These are phyloP conservation scores for Morinoia aosen DNA, from an alignment of 2,888 invertebrate species.

Conservation along the genomic window DNA sequence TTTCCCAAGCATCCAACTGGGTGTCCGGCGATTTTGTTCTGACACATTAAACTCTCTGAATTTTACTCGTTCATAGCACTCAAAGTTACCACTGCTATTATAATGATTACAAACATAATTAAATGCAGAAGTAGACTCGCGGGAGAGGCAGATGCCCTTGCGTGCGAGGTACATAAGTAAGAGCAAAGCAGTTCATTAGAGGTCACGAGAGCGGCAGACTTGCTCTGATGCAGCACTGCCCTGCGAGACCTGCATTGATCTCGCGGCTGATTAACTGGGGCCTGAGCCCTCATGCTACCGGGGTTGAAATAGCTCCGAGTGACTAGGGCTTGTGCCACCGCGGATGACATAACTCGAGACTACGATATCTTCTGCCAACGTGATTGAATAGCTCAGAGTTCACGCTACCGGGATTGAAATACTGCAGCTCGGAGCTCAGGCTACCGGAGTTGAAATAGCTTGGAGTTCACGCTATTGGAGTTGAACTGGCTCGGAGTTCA, in stretches of 20 bases:
- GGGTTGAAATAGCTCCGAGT: too few relatives aligned
- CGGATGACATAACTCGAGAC: neutral
- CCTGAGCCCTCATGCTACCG: neutral
- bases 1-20: too few relatives aligned
- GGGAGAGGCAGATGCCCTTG: neutral
- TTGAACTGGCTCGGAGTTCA: neutral
- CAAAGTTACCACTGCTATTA: neutral
- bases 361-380: neutral
- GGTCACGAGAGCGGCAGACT: neutral
- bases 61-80: neutral
- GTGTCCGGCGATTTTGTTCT: too few relatives aligned
- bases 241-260: neutral
- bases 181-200: neutral
- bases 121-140: neutral
- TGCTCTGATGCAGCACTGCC: neutral
- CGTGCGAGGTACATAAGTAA: neutral
- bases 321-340: neutral
- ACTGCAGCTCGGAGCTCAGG: too few relatives aligned
- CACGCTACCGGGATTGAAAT: too few relatives aligned
- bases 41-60: neutral
- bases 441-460: neutral
- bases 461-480: neutral
- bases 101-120: neutral
- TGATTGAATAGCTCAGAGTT: neutral
- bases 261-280: neutral